Evolutionary conservation across 2,797 vertebrate species (phyloP).

Genomic region (Acridotheres tristis): DNA sequence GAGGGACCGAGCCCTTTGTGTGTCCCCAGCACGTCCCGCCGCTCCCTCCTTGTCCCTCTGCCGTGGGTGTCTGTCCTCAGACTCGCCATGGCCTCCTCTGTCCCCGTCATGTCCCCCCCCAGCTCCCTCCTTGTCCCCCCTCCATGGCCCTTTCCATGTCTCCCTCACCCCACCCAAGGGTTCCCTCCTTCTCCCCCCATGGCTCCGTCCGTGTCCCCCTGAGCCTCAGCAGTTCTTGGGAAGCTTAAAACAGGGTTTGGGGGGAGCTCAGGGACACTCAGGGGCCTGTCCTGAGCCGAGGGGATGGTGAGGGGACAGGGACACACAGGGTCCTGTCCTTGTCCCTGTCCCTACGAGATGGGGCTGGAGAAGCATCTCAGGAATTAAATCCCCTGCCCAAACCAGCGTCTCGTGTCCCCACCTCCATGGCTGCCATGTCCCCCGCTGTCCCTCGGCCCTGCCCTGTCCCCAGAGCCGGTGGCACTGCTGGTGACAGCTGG

Average conservation of each 20-base stretch:
- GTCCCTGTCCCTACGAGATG: background rate
- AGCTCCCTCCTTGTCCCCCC: background rate
- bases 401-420: accelerated
- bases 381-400: background rate
- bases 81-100: background rate
- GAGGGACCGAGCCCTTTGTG: background rate
- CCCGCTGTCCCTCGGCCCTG: background rate
- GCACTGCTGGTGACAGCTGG: background rate
- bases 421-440: accelerated
- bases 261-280: too few relatives aligned
- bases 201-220: background rate
- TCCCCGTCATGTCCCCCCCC: background rate
- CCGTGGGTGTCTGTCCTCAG: background rate
- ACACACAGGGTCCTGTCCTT: accelerated
- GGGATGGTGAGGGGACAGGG: background rate
- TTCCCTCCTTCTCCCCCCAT: background rate
- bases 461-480: background rate
- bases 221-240: background rate
- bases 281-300: background rate
- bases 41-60: background rate
- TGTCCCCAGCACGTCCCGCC: background rate
- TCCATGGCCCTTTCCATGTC: background rate
- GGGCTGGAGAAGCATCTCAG: background rate
- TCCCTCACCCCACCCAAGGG: background rate
- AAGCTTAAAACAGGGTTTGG: background rate